Evolutionary conservation across 2,888 invertebrate species (phyloP).

Genomic region (Scaptomyza cyrtandrae): DNA sequence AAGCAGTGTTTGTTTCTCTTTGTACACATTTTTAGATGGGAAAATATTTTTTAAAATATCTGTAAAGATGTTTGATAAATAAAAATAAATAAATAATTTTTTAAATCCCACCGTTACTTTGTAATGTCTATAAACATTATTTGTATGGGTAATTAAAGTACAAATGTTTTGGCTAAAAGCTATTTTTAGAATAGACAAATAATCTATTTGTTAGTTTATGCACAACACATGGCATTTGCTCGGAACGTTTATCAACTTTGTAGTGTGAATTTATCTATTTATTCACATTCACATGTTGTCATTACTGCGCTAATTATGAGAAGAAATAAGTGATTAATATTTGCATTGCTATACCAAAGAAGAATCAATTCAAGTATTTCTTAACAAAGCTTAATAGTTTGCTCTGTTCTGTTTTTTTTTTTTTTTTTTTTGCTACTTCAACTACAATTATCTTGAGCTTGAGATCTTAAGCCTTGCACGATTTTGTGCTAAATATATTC

Average conservation of each 20-base stretch:
- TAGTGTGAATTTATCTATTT: constrained; percentile 29
- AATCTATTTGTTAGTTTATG: constrained; percentile 1
- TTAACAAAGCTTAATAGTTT: background rate
- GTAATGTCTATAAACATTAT: constrained; percentile 6
- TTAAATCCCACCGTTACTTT: background rate
- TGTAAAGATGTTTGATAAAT: background rate
- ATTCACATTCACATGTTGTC: constrained; percentile 17
- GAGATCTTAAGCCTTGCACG: constrained; percentile 37
- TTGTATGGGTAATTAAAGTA: constrained; percentile 26
- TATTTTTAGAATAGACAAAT: constrained; percentile 34
- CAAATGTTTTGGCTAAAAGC: constrained; percentile 16
- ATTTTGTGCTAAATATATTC: constrained; percentile 20
- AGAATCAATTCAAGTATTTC: constrained; percentile 17
- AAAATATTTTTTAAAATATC: background rate
- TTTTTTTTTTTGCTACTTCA: background rate
- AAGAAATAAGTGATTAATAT: constrained; percentile 26
- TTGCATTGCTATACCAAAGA: constrained; percentile 10
- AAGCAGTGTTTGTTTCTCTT: too few species aligned
- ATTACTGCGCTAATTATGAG: constrained; percentile 13
- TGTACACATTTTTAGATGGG: too few species aligned
- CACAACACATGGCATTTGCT: constrained; percentile 1
- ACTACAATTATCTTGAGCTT: constrained; percentile 31
- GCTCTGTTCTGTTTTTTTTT: background rate
- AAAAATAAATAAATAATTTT: background rate
- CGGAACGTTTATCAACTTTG: constrained; percentile 20